These are phyloP conservation scores for Corythornis vintsioides DNA, from an alignment of 2,113 vertebrate genomes.

Conservation along the genomic window DNA sequence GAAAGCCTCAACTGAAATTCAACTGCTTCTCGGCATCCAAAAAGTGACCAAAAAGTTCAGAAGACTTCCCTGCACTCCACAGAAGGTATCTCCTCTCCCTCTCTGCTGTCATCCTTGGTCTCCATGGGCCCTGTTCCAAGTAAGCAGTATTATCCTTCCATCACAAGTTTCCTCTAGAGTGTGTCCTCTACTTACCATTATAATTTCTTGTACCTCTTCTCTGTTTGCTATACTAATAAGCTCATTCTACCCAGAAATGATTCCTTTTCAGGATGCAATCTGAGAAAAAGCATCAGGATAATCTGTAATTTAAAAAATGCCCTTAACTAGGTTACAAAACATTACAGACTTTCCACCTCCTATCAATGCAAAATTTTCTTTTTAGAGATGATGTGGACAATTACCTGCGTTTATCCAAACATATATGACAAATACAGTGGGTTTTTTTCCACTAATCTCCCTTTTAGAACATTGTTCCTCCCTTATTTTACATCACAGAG, in stretches of 20 bases:
- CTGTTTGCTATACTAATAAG: background rate
- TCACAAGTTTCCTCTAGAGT: background rate
- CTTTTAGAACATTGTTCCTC: background rate
- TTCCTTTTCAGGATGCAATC: background rate
- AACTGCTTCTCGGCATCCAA: background rate
- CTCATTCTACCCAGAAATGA: background rate
- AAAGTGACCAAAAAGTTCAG: no score
- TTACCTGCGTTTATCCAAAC: background rate
- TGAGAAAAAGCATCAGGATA: background rate
- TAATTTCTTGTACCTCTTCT: background rate
- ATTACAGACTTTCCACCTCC: background rate
- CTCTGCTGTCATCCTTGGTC: background rate
- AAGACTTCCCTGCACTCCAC: background rate
- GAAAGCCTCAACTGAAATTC: background rate
- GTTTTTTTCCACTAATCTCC: background rate
- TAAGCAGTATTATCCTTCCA: background rate
- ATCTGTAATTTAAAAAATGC: background rate
- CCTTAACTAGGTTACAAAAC: background rate
- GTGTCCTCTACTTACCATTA: rapidly evolving
- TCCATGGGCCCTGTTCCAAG: background rate
- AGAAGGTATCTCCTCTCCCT: background rate
- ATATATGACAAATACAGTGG: background rate
- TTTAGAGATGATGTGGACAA: background rate
- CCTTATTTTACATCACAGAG: background rate
- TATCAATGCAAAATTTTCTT: background rate